Evolutionary conservation across 1,140 invertebrate genomes (phyloP).

Genomic region (Trichonephila inaurata): DNA sequence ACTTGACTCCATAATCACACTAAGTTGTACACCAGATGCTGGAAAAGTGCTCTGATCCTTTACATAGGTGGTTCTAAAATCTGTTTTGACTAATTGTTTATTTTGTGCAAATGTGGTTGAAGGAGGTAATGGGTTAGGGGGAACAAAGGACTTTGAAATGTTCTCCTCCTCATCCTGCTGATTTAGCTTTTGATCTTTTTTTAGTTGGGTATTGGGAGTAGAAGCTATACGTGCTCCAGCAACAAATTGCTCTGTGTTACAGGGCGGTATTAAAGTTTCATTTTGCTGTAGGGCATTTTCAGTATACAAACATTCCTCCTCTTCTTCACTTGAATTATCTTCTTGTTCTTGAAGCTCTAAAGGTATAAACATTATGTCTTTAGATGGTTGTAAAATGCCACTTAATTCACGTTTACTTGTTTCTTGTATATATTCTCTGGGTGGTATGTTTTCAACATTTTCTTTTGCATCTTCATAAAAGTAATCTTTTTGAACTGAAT

Average conservation of each 20-base stretch:
- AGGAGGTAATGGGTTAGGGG: too few relatives aligned
- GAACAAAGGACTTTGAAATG: not conserved
- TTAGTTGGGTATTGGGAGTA: conserved; percentile 43
- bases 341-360: conserved; percentile 78
- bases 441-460: conserved; percentile 59
- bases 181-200: not conserved
- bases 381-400: conserved; percentile 79
- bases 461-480: not conserved
- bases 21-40: conserved; percentile 37
- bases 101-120: not conserved
- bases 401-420: conserved; percentile 78
- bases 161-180: not conserved
- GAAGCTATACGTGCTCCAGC: conserved; percentile 37
- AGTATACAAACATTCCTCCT: not conserved
- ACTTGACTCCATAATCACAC: conserved; percentile 77
- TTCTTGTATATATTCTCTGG: conserved; percentile 62
- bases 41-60: conserved; percentile 37
- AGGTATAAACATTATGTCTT: conserved; percentile 76
- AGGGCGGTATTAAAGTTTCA: conserved; percentile 66
- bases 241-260: conserved; percentile 64
- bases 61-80: not conserved
- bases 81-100: not conserved
- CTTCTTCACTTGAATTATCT: conserved; percentile 72
- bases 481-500: not conserved
- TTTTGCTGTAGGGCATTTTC: not conserved